Conservation (phyloP, 2,797 vertebrate species). For the Sebastes matsubarae region DNA sequence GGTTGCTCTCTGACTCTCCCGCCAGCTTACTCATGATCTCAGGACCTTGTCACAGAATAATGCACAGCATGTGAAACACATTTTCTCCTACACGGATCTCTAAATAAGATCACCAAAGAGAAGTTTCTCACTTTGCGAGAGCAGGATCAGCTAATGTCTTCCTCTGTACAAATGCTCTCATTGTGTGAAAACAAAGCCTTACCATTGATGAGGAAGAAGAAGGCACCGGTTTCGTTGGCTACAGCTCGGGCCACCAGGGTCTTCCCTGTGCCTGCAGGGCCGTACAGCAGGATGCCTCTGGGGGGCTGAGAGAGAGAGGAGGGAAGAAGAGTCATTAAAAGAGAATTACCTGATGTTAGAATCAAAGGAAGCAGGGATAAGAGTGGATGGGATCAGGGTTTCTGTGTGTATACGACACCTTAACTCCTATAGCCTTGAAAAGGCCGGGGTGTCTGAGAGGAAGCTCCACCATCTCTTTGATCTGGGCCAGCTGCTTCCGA, state of each 20-base stretch:
- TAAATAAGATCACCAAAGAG: not conserved
- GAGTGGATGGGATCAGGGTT: not conserved
- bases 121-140: not conserved
- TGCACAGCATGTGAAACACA: conserved; percentile 2
- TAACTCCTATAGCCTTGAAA: conserved; percentile 96
- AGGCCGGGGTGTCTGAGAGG: conserved; percentile 95
- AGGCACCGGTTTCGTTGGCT: conserved; percentile 84
- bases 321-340: not conserved
- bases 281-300: conserved; percentile 83
- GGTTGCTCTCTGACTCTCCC: conserved; percentile 95
- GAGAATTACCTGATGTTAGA: not conserved
- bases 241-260: conserved; percentile 84
- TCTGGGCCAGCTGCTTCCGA: conserved; percentile 93
- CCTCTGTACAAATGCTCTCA: not conserved
- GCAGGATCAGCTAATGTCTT: not conserved
- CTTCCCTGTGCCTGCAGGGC: conserved; percentile 84
- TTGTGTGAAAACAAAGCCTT: not conserved
- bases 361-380: not conserved
- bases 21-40: conserved; percentile 99
- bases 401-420: conserved; percentile 78
- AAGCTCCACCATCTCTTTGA: conserved; percentile 97
- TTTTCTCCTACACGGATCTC: not conserved
- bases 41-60: conserved; percentile 82
- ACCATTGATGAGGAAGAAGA: conserved; percentile 85
- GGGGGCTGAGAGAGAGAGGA: conserved; percentile 71